Evolutionary conservation across 2,797 vertebrate genomes (phyloP).

Genomic region (Heteromormyrus szaboi): DNA sequence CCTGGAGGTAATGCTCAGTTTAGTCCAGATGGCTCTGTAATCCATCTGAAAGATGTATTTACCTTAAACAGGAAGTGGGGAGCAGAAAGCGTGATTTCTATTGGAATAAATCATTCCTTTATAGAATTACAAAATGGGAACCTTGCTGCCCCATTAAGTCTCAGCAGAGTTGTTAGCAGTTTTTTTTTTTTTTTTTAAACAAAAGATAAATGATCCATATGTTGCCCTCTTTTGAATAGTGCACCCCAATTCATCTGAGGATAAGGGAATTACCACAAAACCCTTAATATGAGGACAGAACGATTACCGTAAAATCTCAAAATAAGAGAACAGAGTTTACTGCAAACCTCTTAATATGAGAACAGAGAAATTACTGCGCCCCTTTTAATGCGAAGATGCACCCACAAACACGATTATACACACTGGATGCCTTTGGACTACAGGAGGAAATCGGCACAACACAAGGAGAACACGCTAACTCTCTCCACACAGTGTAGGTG

Average conservation of each 20-base stretch:
- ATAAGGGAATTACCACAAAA: background rate
- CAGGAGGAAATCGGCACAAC: background rate
- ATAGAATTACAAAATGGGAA: conserved; percentile 6
- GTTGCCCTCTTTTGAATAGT: background rate
- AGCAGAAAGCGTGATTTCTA: background rate
- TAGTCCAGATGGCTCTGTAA: background rate
- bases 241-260: background rate
- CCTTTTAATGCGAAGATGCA: background rate
- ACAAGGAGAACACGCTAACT: background rate
- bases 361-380: background rate
- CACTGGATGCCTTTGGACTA: background rate
- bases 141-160: background rate
- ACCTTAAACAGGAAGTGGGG: background rate
- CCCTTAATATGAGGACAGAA: background rate
- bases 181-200: background rate
- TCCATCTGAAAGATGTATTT: conserved; percentile 1
- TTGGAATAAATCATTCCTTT: conserved; percentile 2
- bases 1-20: background rate
- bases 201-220: background rate
- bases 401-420: background rate
- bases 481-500: background rate
- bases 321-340: background rate
- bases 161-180: background rate
- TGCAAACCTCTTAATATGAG: background rate
- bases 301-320: background rate